A percentile compares a stretch with the other conserved stretches of the same genome.
Conservation (phyloP, 2,797 vertebrate genomes). For the Spinibarbus caldwelli region DNA sequence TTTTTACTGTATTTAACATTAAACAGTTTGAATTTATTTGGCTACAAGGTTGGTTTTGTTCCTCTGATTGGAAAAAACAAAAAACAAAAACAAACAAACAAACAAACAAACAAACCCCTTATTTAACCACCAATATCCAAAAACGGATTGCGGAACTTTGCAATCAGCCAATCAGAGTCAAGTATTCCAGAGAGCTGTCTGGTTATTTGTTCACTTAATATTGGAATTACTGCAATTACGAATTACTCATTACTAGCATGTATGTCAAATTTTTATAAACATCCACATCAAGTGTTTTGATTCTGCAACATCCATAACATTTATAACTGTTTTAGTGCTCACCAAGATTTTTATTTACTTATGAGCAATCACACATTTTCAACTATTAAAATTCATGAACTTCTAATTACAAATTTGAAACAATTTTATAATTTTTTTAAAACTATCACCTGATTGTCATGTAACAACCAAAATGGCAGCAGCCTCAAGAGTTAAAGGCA, state of each 20-base stretch:
- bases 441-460: not conserved
- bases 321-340: not conserved
- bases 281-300: not conserved
- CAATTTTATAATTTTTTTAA: not conserved
- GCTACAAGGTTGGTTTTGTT: not conserved
- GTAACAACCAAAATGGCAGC: not conserved
- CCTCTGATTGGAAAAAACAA: not conserved
- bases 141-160: not conserved
- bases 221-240: not conserved
- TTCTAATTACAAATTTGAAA: not conserved
- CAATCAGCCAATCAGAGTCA: not conserved
- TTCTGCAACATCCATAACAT: not conserved
- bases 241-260: not conserved
- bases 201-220: not conserved
- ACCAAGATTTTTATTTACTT: not conserved
- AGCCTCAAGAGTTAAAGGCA: not conserved
- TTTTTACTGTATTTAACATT: not conserved
- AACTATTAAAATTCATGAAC: not conserved
- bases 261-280: not conserved
- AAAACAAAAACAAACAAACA: no score
- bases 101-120: no score
- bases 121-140: not conserved
- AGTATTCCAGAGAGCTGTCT: not conserved
- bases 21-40: not conserved
- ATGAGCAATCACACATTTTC: not conserved